These are phyloP conservation scores for Perdix hodgsoniae DNA, from an alignment of 2,797 vertebrate genomes.

Conservation along the genomic window DNA sequence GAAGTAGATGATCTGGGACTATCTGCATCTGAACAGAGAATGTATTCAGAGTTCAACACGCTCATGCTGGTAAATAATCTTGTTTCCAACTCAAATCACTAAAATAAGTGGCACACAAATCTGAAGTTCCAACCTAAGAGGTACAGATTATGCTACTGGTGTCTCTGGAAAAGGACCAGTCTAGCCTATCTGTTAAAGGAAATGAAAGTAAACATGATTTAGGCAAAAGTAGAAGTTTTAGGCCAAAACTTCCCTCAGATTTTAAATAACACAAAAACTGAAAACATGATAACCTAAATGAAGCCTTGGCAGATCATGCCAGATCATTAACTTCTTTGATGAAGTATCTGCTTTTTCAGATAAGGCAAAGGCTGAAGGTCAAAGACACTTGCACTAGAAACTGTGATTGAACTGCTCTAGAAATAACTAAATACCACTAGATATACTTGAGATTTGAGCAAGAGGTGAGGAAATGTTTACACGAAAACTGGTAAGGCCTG, in stretches of 20 bases:
- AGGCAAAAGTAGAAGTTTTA: not conserved
- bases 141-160: not conserved
- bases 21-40: not conserved
- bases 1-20: not conserved
- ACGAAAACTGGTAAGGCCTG: not conserved
- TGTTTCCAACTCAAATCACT: not conserved
- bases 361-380: not conserved
- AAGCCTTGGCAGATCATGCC: not conserved
- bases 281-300: not conserved
- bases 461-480: not conserved
- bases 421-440: not conserved
- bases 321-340: not conserved
- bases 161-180: not conserved
- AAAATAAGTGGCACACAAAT: not conserved
- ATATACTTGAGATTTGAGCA: not conserved
- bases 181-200: not conserved
- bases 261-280: not conserved
- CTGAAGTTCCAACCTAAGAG: not conserved
- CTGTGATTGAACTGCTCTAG: not conserved
- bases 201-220: not conserved
- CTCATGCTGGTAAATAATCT: accelerated
- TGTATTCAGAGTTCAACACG: not conserved
- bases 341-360: not conserved
- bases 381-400: not conserved
- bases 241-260: not conserved